Evolutionary conservation across 1,140 invertebrate species (phyloP), one percentile per base, ranked within the genome.

Genomic region (Drosophila lini): DNA sequence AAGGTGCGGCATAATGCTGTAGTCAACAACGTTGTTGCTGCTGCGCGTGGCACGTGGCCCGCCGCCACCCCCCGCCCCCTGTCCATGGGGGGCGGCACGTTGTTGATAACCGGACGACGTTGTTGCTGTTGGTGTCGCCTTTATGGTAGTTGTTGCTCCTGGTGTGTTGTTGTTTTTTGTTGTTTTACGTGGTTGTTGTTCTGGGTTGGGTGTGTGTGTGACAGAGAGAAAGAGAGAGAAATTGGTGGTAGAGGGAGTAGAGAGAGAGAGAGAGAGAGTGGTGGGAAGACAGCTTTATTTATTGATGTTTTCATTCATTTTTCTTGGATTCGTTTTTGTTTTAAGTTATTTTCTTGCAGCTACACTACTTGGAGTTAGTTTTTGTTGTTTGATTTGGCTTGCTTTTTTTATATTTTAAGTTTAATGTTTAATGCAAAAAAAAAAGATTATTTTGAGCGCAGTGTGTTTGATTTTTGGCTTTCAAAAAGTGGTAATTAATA

Each of bases 311-410:
- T 80, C 32, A 48, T 60, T 57, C 67, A 60, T 50, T 78, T 61
- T 55, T 71, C 48, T 48, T 75, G 57, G 47, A 53, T 56, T 60
- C 53, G 42, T 15, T 60, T 68, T 65, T 48, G 57, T 48, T 16
- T 80, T 74, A 36, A 55, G 52, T 40, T 71, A 61, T 52, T 77
- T 81, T 61, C 74, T 85, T 85, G 84, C 80, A 89, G 78, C 84
- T 89, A 89, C 74, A 67, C 80, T 88, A 88, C 84, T 84, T 80
- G 80, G 88, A 89, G 84, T 86, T 84, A 56, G 84, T 80, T 86
- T 41, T 57, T 62, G 25, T 59, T 68, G 44, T 59, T 48, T 13
- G n/a, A 22, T 56, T 76, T 64, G 42, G 34, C 45, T 73, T 45
- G 38, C 36, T 52, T 68, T 67, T 68, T 74, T 65, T 59, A 55